phyloP scores from a whole-genome alignment of 2,888 invertebrate species.

The Linnaemya tessellans region DNA sequence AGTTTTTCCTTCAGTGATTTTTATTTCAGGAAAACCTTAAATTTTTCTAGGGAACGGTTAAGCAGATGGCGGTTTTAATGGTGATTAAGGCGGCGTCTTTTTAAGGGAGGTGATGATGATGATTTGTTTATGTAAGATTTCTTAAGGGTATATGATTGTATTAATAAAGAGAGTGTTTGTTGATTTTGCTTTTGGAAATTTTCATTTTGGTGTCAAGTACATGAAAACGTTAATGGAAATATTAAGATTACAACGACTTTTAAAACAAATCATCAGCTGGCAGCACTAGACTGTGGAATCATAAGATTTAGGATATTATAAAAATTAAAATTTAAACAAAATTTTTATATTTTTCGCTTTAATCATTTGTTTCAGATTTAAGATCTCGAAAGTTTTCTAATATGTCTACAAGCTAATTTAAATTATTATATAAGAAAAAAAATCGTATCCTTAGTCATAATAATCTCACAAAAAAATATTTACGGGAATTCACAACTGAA shows the following conservation, averaged over 20 bases:
- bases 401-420: no score
- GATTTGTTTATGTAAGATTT: slow-evolving; percentile 22
- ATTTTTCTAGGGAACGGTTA: slow-evolving; percentile 51
- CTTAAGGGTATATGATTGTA: slow-evolving; percentile 30
- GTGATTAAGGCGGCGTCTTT: slow-evolving; percentile 21
- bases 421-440: slow-evolving; percentile 17
- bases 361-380: neutral
- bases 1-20: slow-evolving; percentile 23
- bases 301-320: no score
- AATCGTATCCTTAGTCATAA: slow-evolving; percentile 34
- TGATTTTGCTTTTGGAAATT: slow-evolving; percentile 52
- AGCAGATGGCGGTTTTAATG: slow-evolving; percentile 43
- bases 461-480: slow-evolving; percentile 16
- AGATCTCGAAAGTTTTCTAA: no score
- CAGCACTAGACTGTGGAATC: no score
- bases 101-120: slow-evolving; percentile 18
- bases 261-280: no score
- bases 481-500: slow-evolving; percentile 29
- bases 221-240: neutral
- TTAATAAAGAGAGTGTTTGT: slow-evolving; percentile 56
- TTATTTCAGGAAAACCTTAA: slow-evolving; percentile 47
- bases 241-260: no score
- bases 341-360: no score
- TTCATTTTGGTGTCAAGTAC: slow-evolving; percentile 44
- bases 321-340: no score